Conservation (phyloP, 2,888 invertebrate species). For the Bugula neritina region DNA sequence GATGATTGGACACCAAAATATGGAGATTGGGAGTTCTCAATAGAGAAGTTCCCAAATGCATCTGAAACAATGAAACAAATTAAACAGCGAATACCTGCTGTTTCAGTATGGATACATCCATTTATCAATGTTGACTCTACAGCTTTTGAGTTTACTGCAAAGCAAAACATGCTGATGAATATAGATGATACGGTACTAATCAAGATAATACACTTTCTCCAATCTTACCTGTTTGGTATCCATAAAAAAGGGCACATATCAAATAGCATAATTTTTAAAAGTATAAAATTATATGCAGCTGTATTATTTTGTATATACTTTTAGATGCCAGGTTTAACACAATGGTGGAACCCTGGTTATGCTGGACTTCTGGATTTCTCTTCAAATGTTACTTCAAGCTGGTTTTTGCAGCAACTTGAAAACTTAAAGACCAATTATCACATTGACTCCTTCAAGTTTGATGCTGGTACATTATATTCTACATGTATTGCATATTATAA, state of each 20-base stretch:
- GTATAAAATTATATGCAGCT: too few species aligned
- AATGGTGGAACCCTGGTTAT: conserved; percentile 68
- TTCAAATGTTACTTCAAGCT: conserved; percentile 71
- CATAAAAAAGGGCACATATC: too few species aligned
- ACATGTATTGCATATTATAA: too few species aligned
- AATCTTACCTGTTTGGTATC: too few species aligned
- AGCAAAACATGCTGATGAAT: conserved; percentile 12
- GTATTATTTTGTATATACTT: not conserved
- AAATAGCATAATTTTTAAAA: too few species aligned
- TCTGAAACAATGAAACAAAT: conserved; percentile 59
- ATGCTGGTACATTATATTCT: conserved; percentile 69
- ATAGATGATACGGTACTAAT: not conserved
- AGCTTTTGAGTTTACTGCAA: conserved; percentile 52
- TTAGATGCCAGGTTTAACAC: conserved; percentile 55
- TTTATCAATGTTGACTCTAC: conserved; percentile 65
- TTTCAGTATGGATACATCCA: conserved; percentile 66
- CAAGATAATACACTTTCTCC: too few species aligned
- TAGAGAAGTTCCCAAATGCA: conserved; percentile 67
- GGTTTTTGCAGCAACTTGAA: conserved; percentile 67
- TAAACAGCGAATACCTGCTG: conserved; percentile 62
- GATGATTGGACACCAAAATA: conserved; percentile 80
- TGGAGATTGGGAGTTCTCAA: conserved; percentile 70
- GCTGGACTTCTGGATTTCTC: conserved; percentile 73
- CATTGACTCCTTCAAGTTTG: conserved; percentile 81
- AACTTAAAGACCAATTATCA: conserved; percentile 62